phyloP scores from a whole-genome alignment of 2,888 invertebrate species.

The Drosophila neotestacea region DNA sequence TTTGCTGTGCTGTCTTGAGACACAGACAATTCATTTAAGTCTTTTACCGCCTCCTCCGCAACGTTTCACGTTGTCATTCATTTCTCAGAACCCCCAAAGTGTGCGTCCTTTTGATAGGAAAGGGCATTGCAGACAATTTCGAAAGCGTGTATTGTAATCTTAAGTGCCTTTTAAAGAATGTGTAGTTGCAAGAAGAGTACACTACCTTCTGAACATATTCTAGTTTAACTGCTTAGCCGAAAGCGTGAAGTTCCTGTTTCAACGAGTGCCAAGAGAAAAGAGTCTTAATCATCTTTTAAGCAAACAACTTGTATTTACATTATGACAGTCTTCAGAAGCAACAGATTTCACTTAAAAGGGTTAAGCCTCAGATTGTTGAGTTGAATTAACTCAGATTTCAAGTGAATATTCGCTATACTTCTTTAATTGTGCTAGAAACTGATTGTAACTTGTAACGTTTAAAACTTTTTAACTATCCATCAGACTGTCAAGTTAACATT shows the following conservation, averaged over 20 bases:
- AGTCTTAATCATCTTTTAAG: background rate
- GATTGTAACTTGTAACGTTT: no score
- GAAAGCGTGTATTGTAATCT: slow-evolving; percentile 18
- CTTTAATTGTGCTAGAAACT: no score
- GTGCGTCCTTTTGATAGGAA: slow-evolving; percentile 23
- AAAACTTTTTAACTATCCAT: background rate
- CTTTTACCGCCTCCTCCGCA: background rate
- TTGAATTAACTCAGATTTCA: no score
- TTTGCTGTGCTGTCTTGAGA: slow-evolving; percentile 35
- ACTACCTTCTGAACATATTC: background rate
- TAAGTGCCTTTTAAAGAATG: slow-evolving; percentile 3
- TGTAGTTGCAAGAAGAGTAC: background rate
- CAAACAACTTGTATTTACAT: background rate
- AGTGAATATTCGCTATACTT: no score
- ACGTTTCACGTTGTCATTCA: background rate
- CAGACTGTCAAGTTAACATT: background rate
- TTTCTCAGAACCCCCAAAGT: slow-evolving; percentile 10
- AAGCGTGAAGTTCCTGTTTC: background rate
- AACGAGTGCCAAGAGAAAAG: background rate
- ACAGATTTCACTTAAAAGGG: no score
- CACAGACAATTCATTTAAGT: slow-evolving; percentile 60
- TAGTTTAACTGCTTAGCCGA: no score
- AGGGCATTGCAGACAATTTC: background rate
- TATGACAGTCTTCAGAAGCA: no score
- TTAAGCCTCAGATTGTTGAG: no score